Evolutionary conservation across 2,888 invertebrate genomes (phyloP), one percentile per base, ranked within the genome.

Genomic region (Desoria tigrina): DNA sequence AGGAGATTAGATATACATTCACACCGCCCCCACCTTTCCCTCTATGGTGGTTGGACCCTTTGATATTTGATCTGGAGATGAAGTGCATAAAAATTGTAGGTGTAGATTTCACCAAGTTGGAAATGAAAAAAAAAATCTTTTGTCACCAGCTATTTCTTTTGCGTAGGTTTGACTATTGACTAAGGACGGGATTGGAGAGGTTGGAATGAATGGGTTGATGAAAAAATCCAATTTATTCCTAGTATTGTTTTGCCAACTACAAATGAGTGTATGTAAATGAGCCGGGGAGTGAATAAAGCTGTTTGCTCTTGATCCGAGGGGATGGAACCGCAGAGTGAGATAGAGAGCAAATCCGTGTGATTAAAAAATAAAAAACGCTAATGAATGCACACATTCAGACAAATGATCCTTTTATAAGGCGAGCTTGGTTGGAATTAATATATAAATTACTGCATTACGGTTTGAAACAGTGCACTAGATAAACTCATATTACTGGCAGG

Each of bases 91-190:
- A 65, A 65, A 61, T 61, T 55, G 60, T 65, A 65, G 65, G 65
- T 65, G 65, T 65, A 61, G 55, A 60, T 65, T 65, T 32, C 59
- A 58, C 59, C 51, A 45, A n/a, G n/a, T n/a, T n/a, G n/a, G 42
- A 39, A 26, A 26, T 42, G 45, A 58, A 26, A 58, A 57, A 57
- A 57, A 26, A 23, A 32, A 6, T 45, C 45, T 45, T 57, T 58
- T 45, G 27, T 58, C 42, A 58, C 45, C 58, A 42, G 11, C 45
- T 11, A 4, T 32, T 32, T 32, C 49, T 58, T 58, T 45, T 42
- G 28, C 45, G 49, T 58, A 27, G 21, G 18, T 39, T 56, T 23
- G 21, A 11, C 39, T 7, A 39, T 2, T 57, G 32, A 42, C 11
- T 42, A 16, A n/a, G 28, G 32, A 58, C 26, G 32, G 58, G 45